Percentiles rank a stretch among this genome's conserved stretches.
Conservation (phyloP, 2,113 vertebrate genomes). For the Taxidea taxus region DNA sequence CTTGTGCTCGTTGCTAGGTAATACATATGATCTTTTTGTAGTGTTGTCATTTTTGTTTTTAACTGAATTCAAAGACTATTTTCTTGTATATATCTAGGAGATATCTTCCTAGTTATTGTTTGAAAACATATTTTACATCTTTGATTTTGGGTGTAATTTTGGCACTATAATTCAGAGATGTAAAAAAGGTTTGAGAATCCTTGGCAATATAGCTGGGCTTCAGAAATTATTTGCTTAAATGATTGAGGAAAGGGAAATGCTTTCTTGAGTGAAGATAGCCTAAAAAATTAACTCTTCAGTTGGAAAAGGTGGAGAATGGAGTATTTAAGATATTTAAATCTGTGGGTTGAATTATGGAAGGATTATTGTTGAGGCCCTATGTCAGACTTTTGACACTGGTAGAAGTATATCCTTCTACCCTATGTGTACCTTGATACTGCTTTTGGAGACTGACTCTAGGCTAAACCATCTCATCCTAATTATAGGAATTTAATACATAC, state of each 20-base stretch:
- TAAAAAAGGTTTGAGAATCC: background rate
- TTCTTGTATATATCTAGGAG: background rate
- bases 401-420: background rate
- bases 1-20: background rate
- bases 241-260: background rate
- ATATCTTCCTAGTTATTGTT: background rate
- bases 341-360: background rate
- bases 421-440: background rate
- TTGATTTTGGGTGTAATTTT: background rate
- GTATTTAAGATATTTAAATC: conserved; percentile 6
- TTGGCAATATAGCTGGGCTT: background rate
- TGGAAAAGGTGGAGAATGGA: background rate
- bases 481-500: background rate
- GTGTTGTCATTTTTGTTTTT: conserved; percentile 17
- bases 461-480: background rate
- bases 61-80: background rate
- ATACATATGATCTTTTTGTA: background rate
- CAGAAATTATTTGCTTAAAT: background rate
- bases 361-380: background rate
- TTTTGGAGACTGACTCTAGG: background rate
- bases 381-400: background rate
- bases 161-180: background rate
- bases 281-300: background rate
- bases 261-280: background rate
- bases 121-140: background rate